Conservation (phyloP, 2,888 invertebrate genomes). For the Xylocampa areola region DNA sequence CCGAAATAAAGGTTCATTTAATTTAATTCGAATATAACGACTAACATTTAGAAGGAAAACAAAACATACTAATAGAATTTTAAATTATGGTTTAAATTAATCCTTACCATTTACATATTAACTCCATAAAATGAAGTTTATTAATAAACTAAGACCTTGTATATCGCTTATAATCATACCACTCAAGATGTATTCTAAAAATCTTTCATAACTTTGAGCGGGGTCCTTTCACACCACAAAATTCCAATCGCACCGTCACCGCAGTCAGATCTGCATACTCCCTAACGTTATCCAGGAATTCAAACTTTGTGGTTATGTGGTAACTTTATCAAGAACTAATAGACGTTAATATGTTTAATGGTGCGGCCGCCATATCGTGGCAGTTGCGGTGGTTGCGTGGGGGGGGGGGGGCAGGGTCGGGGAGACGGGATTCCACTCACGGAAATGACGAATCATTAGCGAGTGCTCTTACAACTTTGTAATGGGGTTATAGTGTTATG, state of each 20-base stretch:
- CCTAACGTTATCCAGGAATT: constrained; percentile 22
- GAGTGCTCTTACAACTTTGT: background rate
- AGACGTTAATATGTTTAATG: constrained; percentile 65
- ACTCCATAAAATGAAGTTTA: too few relatives aligned
- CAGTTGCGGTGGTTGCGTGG: background rate
- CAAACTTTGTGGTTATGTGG: constrained; percentile 43
- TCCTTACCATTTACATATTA: too few relatives aligned
- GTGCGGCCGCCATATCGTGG: constrained; percentile 39
- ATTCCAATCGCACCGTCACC: constrained; percentile 3
- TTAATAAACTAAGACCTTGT: too few relatives aligned
- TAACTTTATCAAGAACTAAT: constrained; percentile 60
- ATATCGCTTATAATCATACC: too few relatives aligned
- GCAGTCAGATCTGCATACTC: constrained; percentile 6
- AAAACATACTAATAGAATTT: too few relatives aligned
- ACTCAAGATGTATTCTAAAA: too few relatives aligned
- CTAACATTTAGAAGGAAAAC: too few relatives aligned
- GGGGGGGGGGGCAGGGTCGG: constrained; percentile 4
- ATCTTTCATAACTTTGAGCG: too few relatives aligned
- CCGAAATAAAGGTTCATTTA: too few relatives aligned
- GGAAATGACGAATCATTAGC: constrained; percentile 54
- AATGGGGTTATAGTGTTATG: constrained; percentile 11
- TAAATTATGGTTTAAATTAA: too few relatives aligned
- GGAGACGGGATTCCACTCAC: constrained; percentile 36
- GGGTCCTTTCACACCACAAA: too few relatives aligned
- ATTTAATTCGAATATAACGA: too few relatives aligned